phyloP scores from a whole-genome alignment of 2,888 invertebrate genomes.

The Alviniconcha strummeri region DNA sequence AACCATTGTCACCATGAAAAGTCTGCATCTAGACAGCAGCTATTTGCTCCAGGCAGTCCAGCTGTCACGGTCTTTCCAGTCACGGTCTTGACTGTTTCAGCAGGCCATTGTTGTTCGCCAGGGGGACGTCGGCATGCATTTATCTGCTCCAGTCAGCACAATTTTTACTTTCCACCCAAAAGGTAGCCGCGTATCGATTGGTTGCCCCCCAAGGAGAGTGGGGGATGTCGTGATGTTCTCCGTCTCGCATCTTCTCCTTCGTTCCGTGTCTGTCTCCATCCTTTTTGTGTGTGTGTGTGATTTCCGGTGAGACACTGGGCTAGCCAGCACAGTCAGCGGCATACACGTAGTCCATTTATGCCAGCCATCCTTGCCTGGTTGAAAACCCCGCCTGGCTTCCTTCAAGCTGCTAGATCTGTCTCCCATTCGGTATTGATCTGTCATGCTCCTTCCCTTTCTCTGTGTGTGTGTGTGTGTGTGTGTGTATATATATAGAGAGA shows the following conservation, averaged over 20 bases:
- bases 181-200: not conserved
- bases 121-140: not conserved
- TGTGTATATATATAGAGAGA: not conserved
- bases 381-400: not conserved
- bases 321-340: too few species aligned
- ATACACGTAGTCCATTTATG: not conserved
- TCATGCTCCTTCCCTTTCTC: not conserved
- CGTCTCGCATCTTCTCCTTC: not conserved
- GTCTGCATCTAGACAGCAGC: too few species aligned
- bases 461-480: constrained; percentile 19
- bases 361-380: not conserved
- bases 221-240: not conserved
- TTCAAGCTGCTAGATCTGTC: not conserved
- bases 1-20: too few species aligned
- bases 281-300: not conserved
- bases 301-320: not conserved
- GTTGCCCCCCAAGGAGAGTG: not conserved
- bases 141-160: not conserved
- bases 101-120: too few species aligned
- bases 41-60: too few species aligned
- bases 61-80: too few species aligned
- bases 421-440: not conserved
- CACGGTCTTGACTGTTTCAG: too few species aligned
- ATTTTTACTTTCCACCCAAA: not conserved
- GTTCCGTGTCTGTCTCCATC: not conserved